Conservation (phyloP, 2,888 invertebrate genomes). For the Lacanobia wlatinum region DNA sequence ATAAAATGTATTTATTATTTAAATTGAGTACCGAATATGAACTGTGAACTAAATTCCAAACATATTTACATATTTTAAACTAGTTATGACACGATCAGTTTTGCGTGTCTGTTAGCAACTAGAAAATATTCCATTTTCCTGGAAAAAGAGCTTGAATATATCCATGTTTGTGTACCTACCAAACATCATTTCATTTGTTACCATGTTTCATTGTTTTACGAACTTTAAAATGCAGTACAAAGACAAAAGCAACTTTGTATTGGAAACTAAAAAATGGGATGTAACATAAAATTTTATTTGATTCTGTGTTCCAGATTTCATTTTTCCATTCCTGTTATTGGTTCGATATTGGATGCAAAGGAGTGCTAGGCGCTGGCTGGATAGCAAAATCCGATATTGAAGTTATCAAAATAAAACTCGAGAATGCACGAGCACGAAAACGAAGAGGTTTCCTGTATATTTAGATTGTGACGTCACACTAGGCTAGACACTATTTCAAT, state of each 20-base stretch:
- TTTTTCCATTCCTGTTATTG: constrained; percentile 45
- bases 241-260: constrained; percentile 7
- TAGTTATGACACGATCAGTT: constrained; percentile 7
- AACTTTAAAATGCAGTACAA: constrained; percentile 17
- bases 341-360: constrained; percentile 46
- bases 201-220: neutral
- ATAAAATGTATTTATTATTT: constrained; percentile 1
- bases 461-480: neutral
- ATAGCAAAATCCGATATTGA: constrained; percentile 32
- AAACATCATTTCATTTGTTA: constrained; percentile 1
- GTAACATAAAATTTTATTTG: constrained; percentile 44
- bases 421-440: constrained; percentile 4
- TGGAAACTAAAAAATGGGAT: constrained; percentile 29
- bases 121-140: neutral
- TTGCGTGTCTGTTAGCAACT: neutral
- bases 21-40: neutral
- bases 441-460: neutral
- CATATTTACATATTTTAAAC: constrained; percentile 2
- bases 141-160: neutral
- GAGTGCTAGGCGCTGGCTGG: constrained; percentile 1
- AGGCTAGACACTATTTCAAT: neutral
- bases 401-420: constrained; percentile 26
- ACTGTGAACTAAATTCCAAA: constrained; percentile 15
- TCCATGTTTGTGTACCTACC: neutral
- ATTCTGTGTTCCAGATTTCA: constrained; percentile 37